These are phyloP conservation scores for Ectemnius cavifrons DNA, from an alignment of 2,888 invertebrate species.

Conservation along the genomic window DNA sequence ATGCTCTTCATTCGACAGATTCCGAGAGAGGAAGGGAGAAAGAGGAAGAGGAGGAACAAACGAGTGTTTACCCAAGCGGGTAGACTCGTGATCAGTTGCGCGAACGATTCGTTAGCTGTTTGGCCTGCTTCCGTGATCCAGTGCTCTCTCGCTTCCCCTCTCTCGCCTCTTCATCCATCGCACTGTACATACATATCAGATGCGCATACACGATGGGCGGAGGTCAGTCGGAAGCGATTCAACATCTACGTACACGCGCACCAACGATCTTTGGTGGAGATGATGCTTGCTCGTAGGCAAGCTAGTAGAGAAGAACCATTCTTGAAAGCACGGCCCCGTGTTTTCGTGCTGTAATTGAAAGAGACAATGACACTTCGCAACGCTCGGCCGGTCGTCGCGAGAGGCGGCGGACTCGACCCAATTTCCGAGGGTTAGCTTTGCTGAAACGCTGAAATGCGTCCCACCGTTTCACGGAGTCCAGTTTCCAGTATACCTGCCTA, in stretches of 20 bases:
- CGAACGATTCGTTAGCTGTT: slow-evolving; percentile 52
- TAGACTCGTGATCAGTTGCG: slow-evolving; percentile 44
- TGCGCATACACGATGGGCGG: background rate
- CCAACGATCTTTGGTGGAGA: background rate
- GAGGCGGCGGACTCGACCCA: slow-evolving; percentile 41
- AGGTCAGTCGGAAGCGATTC: background rate
- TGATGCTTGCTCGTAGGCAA: background rate
- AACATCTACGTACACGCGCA: slow-evolving; percentile 3
- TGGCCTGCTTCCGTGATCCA: slow-evolving; percentile 23
- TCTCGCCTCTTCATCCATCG: too few species aligned
- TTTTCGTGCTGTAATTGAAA: slow-evolving; percentile 18
- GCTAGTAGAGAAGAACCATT: background rate
- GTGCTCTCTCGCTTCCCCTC: background rate
- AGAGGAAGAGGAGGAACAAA: slow-evolving; percentile 38
- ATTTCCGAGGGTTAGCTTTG: slow-evolving; percentile 12
- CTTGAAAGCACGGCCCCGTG: background rate
- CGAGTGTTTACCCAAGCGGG: slow-evolving; percentile 50
- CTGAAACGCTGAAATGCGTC: background rate
- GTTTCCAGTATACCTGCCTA: background rate
- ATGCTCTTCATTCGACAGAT: too few species aligned
- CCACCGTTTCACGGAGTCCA: background rate
- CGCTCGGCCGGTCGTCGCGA: background rate
- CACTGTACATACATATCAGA: too few species aligned
- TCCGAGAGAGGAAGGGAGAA: slow-evolving; percentile 7
- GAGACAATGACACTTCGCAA: slow-evolving; percentile 15